Evolutionary conservation across 1,140 invertebrate genomes (phyloP), one percentile per base, ranked within the genome.

Genomic region (Meloidogyne hapla): DNA sequence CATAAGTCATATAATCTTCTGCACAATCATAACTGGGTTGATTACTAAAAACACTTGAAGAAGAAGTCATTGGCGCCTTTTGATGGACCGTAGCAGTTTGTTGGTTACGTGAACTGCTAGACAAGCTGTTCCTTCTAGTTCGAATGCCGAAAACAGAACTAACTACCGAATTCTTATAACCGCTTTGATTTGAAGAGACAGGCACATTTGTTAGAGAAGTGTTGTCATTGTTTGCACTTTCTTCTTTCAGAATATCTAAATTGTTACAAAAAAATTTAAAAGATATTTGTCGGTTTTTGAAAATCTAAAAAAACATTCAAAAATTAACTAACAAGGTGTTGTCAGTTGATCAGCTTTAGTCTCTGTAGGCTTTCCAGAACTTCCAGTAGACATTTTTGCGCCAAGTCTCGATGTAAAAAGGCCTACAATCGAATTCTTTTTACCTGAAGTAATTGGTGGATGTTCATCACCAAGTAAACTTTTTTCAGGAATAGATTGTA

Each of bases 1-100:
- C 75, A 26, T 76, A 76, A 33, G 67, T 76, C 75, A 76, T 76
- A 48, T 76, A 76, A 70, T 76, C 75, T 63, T 76, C 75, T 38
- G 75, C 75, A 70, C 75, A 76, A 63, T 76, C 67, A 42, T 76
- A 76, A 15, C 48, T 76, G n/a, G 75, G 61, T 5, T 76, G 23
- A 28, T 21, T 71, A 70, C 73, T 75, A 28, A 65, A 75, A 65
- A 63, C 64, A 18, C 56, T 64, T 23, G 69, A 42, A 38, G 71
- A 15, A 12, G 69, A 26, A 15, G 38, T 70, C n/a, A 25, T 70
- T 70, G 45, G 69, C 18, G 40, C 69, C 28, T 23, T 70, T 48
- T 70, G 68, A 69, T 40, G 45, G 25, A 28, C 69, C 13, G 28
- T 25, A 23, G 15, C 40, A 4, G 68, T 6, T 56, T n/a, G 45